Percentiles rank a stretch among this genome's conserved stretches.
phyloP scores from a whole-genome alignment of 2,888 invertebrate species.

The Conops quadrifasciatus region DNA sequence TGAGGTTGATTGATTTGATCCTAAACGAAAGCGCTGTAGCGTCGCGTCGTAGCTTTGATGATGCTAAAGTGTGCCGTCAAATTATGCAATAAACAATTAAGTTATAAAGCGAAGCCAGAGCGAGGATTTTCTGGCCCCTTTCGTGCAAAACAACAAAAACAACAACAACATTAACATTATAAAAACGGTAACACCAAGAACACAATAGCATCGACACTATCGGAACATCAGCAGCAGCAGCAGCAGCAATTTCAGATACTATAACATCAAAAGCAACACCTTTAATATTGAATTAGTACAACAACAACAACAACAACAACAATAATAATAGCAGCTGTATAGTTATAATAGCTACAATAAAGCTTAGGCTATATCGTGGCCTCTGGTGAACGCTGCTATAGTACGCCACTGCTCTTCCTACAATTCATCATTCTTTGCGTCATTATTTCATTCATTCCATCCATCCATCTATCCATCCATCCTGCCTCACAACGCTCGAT shows the following conservation, averaged over 20 bases:
- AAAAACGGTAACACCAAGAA: constrained; percentile 12
- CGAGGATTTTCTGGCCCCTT: constrained; percentile 4
- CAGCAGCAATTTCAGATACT: constrained; percentile 11
- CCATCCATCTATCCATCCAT: no score
- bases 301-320: constrained; percentile 31
- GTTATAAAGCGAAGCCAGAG: constrained; percentile 34
- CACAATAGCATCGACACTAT: no score
- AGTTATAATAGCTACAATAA: constrained; percentile 37
- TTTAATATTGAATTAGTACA: not conserved
- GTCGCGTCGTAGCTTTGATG: not conserved
- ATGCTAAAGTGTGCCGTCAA: constrained; percentile 26
- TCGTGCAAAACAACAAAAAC: constrained; percentile 3
- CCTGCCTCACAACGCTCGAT: constrained; percentile 39
- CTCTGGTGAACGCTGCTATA: no score
- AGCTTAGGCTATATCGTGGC: no score
- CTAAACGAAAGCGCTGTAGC: not conserved
- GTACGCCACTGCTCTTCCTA: no score
- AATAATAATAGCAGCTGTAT: constrained; percentile 30
- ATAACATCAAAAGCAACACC: constrained; percentile 32
- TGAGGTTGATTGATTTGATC: not conserved
- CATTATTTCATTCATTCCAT: no score
- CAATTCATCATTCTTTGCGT: no score
- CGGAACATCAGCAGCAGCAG: constrained; percentile 23
- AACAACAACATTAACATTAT: constrained; percentile 19
- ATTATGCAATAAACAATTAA: constrained; percentile 36